A percentile compares a stretch with the other conserved stretches of the same genome.
Conservation (phyloP, 2,113 vertebrate species). For the Empidonax alnorum region DNA sequence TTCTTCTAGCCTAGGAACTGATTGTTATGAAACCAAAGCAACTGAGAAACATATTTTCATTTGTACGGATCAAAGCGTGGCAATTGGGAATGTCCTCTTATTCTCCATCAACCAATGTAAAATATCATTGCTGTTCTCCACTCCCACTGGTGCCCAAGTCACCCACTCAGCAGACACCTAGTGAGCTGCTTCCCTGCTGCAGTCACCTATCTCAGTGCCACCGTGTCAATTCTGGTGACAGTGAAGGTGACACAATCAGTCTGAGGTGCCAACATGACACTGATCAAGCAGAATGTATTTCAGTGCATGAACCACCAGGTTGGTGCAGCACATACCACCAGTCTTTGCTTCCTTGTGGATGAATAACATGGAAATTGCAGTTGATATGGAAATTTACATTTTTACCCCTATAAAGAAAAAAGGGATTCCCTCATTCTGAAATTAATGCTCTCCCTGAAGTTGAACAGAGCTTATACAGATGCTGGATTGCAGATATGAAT, state of each 20-base stretch:
- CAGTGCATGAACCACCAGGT: fast-evolving
- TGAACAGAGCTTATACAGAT: constrained; percentile 19
- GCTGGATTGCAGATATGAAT: constrained; percentile 48
- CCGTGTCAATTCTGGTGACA: fast-evolving
- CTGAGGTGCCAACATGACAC: not conserved
- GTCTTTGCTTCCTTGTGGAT: not conserved
- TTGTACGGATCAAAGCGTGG: not conserved
- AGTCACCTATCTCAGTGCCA: not conserved
- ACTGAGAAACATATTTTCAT: not conserved
- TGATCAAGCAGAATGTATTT: not conserved
- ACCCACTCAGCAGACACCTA: not conserved
- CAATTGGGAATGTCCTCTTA: not conserved
- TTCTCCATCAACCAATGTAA: not conserved
- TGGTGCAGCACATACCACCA: not conserved
- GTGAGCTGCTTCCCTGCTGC: not conserved
- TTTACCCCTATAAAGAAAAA: constrained; percentile 16
- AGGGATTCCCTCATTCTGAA: constrained; percentile 65
- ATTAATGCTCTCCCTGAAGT: constrained; percentile 32
- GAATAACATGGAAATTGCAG: not conserved
- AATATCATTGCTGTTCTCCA: not conserved
- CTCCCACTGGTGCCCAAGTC: not conserved
- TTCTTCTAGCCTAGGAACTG: not conserved
- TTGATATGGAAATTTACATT: not conserved
- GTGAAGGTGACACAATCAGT: not conserved
- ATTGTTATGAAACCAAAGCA: not conserved